phyloP scores from a whole-genome alignment of 2,888 invertebrate species.

The Pelosia muscerda region DNA sequence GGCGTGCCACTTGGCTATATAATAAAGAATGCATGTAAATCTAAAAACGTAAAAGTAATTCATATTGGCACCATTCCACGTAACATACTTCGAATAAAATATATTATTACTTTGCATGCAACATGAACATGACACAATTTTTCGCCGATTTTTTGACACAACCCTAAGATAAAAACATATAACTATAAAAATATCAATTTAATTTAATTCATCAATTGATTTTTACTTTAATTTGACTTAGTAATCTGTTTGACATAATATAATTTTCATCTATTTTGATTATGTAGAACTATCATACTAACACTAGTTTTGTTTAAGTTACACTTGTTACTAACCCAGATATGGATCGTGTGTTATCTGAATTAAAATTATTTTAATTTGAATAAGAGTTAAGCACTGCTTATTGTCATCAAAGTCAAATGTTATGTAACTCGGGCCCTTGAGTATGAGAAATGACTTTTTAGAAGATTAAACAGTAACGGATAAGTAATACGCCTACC shows the following conservation, averaged over 20 bases:
- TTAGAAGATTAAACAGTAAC: conserved; percentile 68
- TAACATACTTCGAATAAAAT: conserved; percentile 23
- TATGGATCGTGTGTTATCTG: too few species aligned
- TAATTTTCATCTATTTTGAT: too few species aligned
- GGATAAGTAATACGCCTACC: conserved; percentile 62
- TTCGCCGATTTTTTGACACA: conserved; percentile 17
- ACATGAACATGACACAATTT: neutral
- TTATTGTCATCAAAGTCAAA: conserved; percentile 39
- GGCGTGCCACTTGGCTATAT: conserved; percentile 39
- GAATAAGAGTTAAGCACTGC: conserved; percentile 25
- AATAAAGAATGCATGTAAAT: conserved; percentile 42
- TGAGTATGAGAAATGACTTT: conserved; percentile 61
- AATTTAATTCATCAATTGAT: too few species aligned
- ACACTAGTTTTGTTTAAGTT: too few species aligned
- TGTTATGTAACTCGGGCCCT: conserved; percentile 60
- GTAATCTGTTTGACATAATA: too few species aligned
- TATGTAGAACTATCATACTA: too few species aligned
- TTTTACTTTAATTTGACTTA: too few species aligned
- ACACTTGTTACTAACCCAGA: too few species aligned
- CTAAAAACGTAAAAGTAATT: conserved; percentile 59
- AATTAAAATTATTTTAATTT: too few species aligned
- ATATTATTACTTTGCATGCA: neutral
- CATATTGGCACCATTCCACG: conserved; percentile 62
- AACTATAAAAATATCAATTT: too few species aligned
- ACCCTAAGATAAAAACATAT: conserved; percentile 13